Conservation (phyloP, 2,113 vertebrate genomes). For the Cynopterus brachyotis region DNA sequence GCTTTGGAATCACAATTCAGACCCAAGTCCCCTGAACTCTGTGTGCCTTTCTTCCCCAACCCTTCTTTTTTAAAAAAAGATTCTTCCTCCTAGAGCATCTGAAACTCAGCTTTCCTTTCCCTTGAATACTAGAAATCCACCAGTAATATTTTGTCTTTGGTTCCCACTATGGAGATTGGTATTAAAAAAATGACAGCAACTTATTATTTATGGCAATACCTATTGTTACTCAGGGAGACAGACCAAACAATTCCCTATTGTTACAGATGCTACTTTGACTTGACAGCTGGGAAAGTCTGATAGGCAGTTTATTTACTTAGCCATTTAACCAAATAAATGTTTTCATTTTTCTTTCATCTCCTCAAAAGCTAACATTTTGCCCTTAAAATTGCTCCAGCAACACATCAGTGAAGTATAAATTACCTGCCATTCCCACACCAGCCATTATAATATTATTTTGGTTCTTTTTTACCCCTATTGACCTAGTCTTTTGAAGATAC, state of each 20-base stretch:
- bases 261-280: slow-evolving; percentile 61
- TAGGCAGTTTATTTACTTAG: slow-evolving; percentile 64
- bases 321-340: slow-evolving; percentile 66
- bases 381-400: slow-evolving; percentile 71
- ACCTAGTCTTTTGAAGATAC: slow-evolving; percentile 51
- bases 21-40: background rate
- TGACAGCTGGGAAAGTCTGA: slow-evolving; percentile 66
- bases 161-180: slow-evolving; percentile 40
- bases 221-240: slow-evolving; percentile 52
- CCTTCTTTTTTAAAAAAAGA: background rate
- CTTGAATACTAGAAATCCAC: slow-evolving; percentile 27
- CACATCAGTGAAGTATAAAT: slow-evolving; percentile 68
- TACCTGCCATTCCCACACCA: slow-evolving; percentile 63
- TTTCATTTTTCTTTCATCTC: slow-evolving; percentile 70
- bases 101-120: slow-evolving; percentile 25
- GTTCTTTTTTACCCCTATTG: slow-evolving; percentile 33
- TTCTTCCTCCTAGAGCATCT: background rate
- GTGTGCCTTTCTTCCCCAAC: background rate
- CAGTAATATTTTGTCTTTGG: slow-evolving; percentile 45
- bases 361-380: slow-evolving; percentile 69
- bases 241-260: slow-evolving; percentile 59
- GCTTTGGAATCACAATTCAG: background rate
- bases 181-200: slow-evolving; percentile 55
- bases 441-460: slow-evolving; percentile 69
- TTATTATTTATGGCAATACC: slow-evolving; percentile 55